Percentiles rank a stretch among this genome's conserved stretches.
These are phyloP conservation scores for Ichneumon xanthorius DNA, from an alignment of 2,888 invertebrate genomes.

Conservation along the genomic window DNA sequence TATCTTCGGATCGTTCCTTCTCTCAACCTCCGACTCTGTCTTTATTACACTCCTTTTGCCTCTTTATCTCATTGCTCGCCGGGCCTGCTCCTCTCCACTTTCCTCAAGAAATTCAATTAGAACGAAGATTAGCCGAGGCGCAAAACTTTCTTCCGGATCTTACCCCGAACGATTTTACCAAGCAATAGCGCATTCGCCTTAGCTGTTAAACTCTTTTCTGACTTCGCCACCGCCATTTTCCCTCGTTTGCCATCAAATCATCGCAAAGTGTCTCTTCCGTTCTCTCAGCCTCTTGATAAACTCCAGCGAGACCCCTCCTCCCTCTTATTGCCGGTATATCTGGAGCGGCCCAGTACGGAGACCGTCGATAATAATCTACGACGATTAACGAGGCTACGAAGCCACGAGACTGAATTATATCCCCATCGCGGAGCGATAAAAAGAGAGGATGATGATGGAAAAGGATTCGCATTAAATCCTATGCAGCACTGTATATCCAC, in stretches of 20 bases:
- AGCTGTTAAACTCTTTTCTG: constrained; percentile 25
- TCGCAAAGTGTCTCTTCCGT: constrained; percentile 24
- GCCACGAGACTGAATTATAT: constrained; percentile 53
- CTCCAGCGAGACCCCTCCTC: constrained; percentile 18
- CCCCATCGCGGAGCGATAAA: constrained; percentile 36
- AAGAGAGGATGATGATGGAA: constrained; percentile 15
- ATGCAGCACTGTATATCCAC: constrained; percentile 13
- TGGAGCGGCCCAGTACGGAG: constrained; percentile 4
- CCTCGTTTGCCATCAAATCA: constrained; percentile 19
- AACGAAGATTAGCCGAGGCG: constrained; percentile 71
- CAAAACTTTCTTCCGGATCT: constrained; percentile 71
- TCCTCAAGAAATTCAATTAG: constrained; percentile 78
- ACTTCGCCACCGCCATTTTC: constrained; percentile 27
- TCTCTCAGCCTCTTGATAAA: constrained; percentile 43
- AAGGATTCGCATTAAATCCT: constrained; percentile 1
- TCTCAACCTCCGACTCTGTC: background rate
- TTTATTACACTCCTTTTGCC: constrained; percentile 8
- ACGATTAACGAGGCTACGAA: constrained; percentile 49
- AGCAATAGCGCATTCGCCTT: constrained; percentile 60
- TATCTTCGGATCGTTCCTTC: constrained; percentile 32
- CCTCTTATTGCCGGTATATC: constrained; percentile 20
- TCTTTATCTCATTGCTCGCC: constrained; percentile 22
- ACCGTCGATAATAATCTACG: constrained; percentile 45
- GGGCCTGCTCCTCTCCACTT: constrained; percentile 41
- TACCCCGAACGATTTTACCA: constrained; percentile 64